These are phyloP conservation scores for Lobophora halterata DNA, from an alignment of 2,888 invertebrate genomes.

Conservation along the genomic window DNA sequence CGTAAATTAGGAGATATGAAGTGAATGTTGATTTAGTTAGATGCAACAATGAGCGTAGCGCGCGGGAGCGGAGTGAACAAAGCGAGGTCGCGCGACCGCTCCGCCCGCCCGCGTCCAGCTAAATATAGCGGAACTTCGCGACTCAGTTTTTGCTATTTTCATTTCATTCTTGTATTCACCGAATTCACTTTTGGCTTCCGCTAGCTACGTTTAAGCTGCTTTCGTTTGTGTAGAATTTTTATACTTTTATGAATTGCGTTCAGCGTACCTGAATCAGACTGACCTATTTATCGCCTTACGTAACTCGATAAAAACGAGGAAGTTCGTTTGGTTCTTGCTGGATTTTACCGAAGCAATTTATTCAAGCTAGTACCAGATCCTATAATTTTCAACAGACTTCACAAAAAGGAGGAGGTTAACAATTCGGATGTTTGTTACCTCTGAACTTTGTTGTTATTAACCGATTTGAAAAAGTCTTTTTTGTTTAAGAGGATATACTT, in stretches of 20 bases:
- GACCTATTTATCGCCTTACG: slow-evolving; percentile 11
- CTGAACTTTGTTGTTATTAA: too few relatives aligned
- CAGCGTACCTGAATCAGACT: slow-evolving; percentile 1
- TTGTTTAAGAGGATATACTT: too few relatives aligned
- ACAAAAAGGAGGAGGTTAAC: too few relatives aligned
- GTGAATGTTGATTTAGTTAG: slow-evolving; percentile 27
- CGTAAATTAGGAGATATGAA: slow-evolving; percentile 17
- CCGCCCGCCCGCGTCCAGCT: slow-evolving; percentile 59
- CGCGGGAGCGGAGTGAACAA: slow-evolving; percentile 42
- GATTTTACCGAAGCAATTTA: too few relatives aligned
- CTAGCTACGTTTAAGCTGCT: slow-evolving; percentile 31
- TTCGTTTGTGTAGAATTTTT: slow-evolving; percentile 8
- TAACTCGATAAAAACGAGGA: background rate
- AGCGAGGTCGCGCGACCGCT: slow-evolving; percentile 58
- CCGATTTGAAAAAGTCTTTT: too few relatives aligned
- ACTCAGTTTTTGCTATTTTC: slow-evolving; percentile 77
- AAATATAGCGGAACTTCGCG: slow-evolving; percentile 78
- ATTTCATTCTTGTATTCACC: slow-evolving; percentile 67
- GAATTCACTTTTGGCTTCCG: slow-evolving; percentile 62
- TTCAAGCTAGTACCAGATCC: background rate
- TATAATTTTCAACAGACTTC: too few relatives aligned
- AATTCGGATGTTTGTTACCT: too few relatives aligned
- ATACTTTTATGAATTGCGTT: slow-evolving; percentile 6
- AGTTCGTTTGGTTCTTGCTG: background rate
- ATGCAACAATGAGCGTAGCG: slow-evolving; percentile 29